Evolutionary conservation across 2,888 invertebrate genomes (phyloP).

Genomic region (Agrilus cyanescens): DNA sequence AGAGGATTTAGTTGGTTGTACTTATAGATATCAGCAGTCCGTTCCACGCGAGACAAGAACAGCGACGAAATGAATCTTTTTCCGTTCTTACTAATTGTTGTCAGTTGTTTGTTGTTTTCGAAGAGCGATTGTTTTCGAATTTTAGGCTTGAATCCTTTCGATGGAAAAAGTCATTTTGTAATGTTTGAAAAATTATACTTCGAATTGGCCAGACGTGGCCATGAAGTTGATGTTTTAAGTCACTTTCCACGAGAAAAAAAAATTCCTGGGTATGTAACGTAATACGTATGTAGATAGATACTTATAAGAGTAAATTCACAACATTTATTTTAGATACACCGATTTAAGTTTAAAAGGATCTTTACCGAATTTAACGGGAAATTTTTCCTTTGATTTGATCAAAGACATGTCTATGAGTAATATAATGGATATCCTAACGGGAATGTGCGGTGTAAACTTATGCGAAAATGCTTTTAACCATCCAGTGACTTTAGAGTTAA

Average conservation of each 20-base stretch:
- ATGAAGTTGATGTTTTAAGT: slow-evolving; percentile 55
- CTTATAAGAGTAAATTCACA: background rate
- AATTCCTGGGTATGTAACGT: slow-evolving; percentile 8
- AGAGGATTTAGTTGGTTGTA: no score
- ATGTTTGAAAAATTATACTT: slow-evolving; percentile 48
- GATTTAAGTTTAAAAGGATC: slow-evolving; percentile 19
- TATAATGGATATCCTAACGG: slow-evolving; percentile 6
- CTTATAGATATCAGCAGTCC: no score
- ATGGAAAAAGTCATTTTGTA: slow-evolving; percentile 57
- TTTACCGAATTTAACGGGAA: slow-evolving; percentile 15
- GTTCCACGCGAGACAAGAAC: no score
- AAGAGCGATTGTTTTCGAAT: slow-evolving; percentile 35
- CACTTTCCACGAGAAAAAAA: slow-evolving; percentile 45
- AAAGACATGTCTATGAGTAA: slow-evolving; percentile 3
- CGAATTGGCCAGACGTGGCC: slow-evolving; percentile 48
- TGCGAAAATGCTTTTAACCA: slow-evolving; percentile 11
- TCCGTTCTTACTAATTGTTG: no score
- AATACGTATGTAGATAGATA: no score
- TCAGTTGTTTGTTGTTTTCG: no score
- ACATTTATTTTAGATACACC: slow-evolving; percentile 15
- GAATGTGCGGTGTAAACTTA: slow-evolving; percentile 9
- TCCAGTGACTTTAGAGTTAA: slow-evolving; percentile 9
- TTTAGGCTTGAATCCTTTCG: slow-evolving; percentile 52
- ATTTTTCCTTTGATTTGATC: slow-evolving; percentile 14
- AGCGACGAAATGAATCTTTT: no score